Percentiles rank a stretch among this genome's conserved stretches.
Conservation (phyloP, 2,113 vertebrate species). For the Prochilodus magdalenae region DNA sequence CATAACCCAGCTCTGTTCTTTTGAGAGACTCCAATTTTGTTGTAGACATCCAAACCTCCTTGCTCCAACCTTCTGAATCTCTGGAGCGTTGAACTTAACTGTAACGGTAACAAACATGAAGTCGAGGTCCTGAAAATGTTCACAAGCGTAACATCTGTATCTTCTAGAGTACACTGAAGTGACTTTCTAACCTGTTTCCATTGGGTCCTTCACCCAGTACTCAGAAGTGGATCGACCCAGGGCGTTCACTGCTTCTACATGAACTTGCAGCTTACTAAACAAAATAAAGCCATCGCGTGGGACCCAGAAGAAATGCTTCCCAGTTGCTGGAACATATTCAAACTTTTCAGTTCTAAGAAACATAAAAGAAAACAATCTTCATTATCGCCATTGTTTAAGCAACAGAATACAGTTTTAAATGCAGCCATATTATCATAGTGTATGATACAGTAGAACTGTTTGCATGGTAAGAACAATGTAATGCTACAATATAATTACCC, state of each 20-base stretch:
- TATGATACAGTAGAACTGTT: background rate
- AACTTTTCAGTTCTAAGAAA: conserved; percentile 19
- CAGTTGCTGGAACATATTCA: conserved; percentile 50
- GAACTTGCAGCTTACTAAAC: conserved; percentile 78
- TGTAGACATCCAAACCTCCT: conserved; percentile 64
- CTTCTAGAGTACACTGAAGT: background rate
- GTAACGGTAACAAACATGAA: conserved; percentile 42
- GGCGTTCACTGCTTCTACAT: conserved; percentile 81
- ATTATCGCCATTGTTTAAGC: no score
- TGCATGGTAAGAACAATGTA: background rate
- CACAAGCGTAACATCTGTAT: background rate
- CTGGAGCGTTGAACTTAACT: conserved; percentile 74
- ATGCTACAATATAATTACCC: conserved; percentile 54
- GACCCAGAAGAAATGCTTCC: conserved; percentile 72
- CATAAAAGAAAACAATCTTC: no score
- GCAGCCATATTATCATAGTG: background rate
- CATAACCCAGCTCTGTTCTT: conserved; percentile 62
- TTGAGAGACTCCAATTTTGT: conserved; percentile 67
- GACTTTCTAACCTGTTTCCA: conserved; percentile 74
- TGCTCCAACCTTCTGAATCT: conserved; percentile 53
- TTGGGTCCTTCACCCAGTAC: conserved; percentile 75
- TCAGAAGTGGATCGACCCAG: conserved; percentile 78
- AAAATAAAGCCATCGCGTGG: conserved; percentile 73
- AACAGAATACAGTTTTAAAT: no score
- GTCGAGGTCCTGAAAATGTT: background rate